A percentile compares a stretch with the other conserved stretches of the same genome.
These are phyloP conservation scores for Spondyliosoma cantharus DNA, from an alignment of 2,797 vertebrate genomes.

Conservation along the genomic window DNA sequence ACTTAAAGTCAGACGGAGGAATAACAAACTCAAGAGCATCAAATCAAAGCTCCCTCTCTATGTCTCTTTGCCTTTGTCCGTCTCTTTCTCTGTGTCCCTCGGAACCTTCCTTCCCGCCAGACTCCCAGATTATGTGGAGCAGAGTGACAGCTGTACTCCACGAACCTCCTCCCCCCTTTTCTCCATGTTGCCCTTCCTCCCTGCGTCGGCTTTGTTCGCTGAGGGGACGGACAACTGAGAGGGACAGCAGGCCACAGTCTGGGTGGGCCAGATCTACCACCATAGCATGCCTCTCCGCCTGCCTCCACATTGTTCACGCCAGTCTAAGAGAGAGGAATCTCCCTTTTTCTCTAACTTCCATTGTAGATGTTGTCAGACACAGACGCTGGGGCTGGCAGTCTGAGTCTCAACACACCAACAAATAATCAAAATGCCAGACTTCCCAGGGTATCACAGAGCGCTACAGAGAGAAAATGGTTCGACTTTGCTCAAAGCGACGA, in stretches of 20 bases:
- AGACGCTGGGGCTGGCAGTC: constrained; percentile 50
- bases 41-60: constrained; percentile 28
- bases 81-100: constrained; percentile 27
- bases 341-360: constrained; percentile 53
- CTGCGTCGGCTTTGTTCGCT: constrained; percentile 79
- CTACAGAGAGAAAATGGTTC: constrained; percentile 16
- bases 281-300: constrained; percentile 59
- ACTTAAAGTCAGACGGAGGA: not conserved
- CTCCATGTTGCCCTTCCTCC: constrained; percentile 47
- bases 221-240: constrained; percentile 71
- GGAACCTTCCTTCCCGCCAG: constrained; percentile 62
- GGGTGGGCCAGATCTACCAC: constrained; percentile 83
- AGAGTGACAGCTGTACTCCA: constrained; percentile 83
- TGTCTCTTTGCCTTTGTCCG: constrained; percentile 26
- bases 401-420: constrained; percentile 46
- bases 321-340: constrained; percentile 52
- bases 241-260: constrained; percentile 81
- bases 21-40: constrained; percentile 8
- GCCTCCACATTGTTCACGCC: constrained; percentile 67
- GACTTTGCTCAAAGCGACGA: constrained; percentile 8
- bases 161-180: constrained; percentile 39
- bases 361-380: constrained; percentile 65
- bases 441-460: constrained; percentile 4
- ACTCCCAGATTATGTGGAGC: constrained; percentile 64
- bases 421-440: constrained; percentile 42